Evolutionary conservation across 2,797 vertebrate genomes (phyloP).

Genomic region (Oophaga sylvatica): DNA sequence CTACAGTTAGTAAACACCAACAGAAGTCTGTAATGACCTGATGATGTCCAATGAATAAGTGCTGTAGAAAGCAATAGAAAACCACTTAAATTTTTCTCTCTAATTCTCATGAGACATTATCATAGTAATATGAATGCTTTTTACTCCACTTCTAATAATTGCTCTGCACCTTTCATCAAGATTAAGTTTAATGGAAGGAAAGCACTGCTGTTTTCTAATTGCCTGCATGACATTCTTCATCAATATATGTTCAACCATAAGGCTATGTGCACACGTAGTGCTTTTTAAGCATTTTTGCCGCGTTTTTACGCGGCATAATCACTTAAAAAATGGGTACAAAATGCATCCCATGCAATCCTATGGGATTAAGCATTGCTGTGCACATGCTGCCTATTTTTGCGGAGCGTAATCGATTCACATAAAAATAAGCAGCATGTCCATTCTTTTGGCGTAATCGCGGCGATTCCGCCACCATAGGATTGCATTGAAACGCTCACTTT

Average conservation of each 20-base stretch:
- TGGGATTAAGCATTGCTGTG: too few species aligned
- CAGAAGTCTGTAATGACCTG: slow-evolving; percentile 24
- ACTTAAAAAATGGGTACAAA: too few species aligned
- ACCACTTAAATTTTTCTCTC: slow-evolving; percentile 33
- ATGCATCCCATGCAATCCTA: too few species aligned
- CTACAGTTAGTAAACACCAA: not conserved
- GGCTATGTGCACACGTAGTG: too few species aligned
- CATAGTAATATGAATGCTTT: slow-evolving; percentile 32
- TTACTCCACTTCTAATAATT: slow-evolving; percentile 27
- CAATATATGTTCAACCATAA: slow-evolving; percentile 8
- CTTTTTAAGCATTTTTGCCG: too few species aligned
- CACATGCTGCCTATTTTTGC: too few species aligned
- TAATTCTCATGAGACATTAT: not conserved
- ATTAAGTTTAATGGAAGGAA: slow-evolving; percentile 28
- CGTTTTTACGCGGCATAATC: too few species aligned
- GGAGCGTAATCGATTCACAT: too few species aligned
- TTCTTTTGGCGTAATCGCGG: too few species aligned
- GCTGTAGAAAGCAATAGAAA: slow-evolving; percentile 27
- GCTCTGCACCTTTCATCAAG: slow-evolving; percentile 13
- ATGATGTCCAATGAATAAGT: slow-evolving; percentile 28
- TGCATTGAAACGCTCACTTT: too few species aligned
- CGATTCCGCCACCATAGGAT: too few species aligned
- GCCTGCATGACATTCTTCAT: slow-evolving; percentile 7
- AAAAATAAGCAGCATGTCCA: too few species aligned
- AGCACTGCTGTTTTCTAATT: slow-evolving; percentile 6